Conservation (phyloP, 92 coral and sea anemone genomes). For the Palythoa grandis region DNA sequence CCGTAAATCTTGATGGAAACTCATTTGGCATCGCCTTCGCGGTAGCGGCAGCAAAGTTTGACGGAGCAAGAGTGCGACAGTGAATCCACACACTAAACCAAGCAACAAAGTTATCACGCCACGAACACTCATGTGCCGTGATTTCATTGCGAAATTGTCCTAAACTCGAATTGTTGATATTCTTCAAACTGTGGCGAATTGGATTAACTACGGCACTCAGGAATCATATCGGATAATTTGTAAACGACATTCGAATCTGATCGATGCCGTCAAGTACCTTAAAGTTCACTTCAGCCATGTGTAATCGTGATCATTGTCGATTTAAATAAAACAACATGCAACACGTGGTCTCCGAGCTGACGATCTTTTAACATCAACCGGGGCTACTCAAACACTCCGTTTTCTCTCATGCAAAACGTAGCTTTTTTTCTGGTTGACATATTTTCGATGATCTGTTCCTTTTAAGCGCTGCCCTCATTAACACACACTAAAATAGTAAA, state of each 20-base stretch:
- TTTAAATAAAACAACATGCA: constrained; percentile 7
- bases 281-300: constrained; percentile 20
- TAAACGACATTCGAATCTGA: background rate
- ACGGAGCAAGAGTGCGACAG: constrained; percentile 73
- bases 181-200: background rate
- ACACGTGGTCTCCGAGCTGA: constrained; percentile 19
- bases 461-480: background rate
- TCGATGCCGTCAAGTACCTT: constrained; percentile 8
- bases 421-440: constrained; percentile 8
- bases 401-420: background rate
- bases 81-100: constrained; percentile 82
- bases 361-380: background rate
- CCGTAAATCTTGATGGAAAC: constrained; percentile 68
- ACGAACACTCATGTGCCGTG: constrained; percentile 73
- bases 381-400: background rate
- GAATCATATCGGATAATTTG: background rate
- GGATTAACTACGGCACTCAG: background rate
- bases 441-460: background rate
- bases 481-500: background rate
- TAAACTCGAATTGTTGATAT: background rate
- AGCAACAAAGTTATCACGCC: constrained; percentile 76
- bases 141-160: constrained; percentile 56
- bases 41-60: constrained; percentile 82
- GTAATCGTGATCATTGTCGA: background rate
- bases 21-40: constrained; percentile 83